A percentile compares a stretch with the other conserved stretches of the same genome.
These are phyloP conservation scores for Hylyphantes graminicola DNA, from an alignment of 1,140 invertebrate genomes.

Conservation along the genomic window DNA sequence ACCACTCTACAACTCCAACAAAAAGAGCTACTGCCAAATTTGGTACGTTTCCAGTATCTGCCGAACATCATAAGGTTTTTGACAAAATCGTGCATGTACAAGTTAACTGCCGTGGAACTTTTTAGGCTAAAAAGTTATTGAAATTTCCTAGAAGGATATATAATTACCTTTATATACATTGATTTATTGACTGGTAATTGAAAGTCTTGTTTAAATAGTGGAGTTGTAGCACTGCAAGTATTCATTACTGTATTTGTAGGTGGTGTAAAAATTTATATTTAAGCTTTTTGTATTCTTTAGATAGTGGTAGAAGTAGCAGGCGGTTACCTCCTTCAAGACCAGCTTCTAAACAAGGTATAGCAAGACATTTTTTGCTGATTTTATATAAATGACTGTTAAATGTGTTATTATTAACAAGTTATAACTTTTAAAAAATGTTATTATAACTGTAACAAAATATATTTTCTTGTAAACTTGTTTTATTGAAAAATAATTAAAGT, in stretches of 20 bases:
- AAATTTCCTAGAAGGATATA: too few species aligned
- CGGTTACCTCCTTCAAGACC: slow-evolving; percentile 29
- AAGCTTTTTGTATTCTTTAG: slow-evolving; percentile 15
- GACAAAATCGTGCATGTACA: too few species aligned
- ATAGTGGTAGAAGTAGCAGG: slow-evolving; percentile 44
- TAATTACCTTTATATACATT: too few species aligned
- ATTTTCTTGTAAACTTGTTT: not conserved
- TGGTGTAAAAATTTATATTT: not conserved
- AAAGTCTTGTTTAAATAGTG: too few species aligned
- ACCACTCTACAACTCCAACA: too few species aligned
- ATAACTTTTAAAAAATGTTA: not conserved
- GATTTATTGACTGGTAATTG: too few species aligned
- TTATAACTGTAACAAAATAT: not conserved
- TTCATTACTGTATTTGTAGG: not conserved
- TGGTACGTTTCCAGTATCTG: too few species aligned
- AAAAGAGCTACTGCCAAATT: too few species aligned
- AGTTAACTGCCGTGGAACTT: too few species aligned
- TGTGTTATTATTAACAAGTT: not conserved
- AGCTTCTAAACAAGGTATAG: slow-evolving; percentile 52
- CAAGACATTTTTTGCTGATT: not conserved
- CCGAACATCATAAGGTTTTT: too few species aligned
- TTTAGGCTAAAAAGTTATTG: too few species aligned
- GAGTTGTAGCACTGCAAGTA: too few species aligned
- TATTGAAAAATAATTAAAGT: not conserved
- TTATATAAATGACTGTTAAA: not conserved